phyloP scores from a whole-genome alignment of 2,888 invertebrate genomes.

The Drosophila bunnanda region DNA sequence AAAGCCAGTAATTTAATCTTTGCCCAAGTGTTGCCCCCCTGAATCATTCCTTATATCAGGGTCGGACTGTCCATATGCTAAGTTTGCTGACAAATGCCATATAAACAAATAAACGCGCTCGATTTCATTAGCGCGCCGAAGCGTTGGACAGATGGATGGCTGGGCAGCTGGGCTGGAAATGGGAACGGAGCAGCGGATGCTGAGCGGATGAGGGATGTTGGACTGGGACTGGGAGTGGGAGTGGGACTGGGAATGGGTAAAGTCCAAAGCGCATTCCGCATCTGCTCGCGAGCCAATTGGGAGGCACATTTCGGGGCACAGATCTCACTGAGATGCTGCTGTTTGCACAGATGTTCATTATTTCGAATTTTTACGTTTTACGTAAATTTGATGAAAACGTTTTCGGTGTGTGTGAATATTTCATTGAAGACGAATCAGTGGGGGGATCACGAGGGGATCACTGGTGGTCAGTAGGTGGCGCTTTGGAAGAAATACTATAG shows the following conservation, averaged over 20 bases:
- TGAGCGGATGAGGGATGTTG: conserved; percentile 28
- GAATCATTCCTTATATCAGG: conserved; percentile 24
- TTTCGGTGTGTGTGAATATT: conserved; percentile 51
- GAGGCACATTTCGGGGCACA: conserved; percentile 51
- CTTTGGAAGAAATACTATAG: conserved; percentile 39
- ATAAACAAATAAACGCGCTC: conserved; percentile 75
- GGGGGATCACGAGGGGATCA: conserved; percentile 18
- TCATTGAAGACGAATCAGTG: conserved; percentile 65
- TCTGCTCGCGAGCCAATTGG: conserved; percentile 54
- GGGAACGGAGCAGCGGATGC: conserved; percentile 58
- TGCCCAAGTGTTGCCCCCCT: not conserved
- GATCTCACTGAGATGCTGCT: conserved; percentile 34
- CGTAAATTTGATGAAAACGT: conserved; percentile 74
- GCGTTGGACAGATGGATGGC: conserved; percentile 20
- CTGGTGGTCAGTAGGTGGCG: conserved; percentile 67
- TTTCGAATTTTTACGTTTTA: conserved; percentile 60
- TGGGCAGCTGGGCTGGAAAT: conserved; percentile 62
- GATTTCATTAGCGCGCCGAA: conserved; percentile 75
- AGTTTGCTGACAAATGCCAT: conserved; percentile 65
- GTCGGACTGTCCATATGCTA: conserved; percentile 34
- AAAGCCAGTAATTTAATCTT: conserved; percentile 9
- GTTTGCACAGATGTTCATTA: conserved; percentile 82
- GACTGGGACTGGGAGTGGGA: too few species aligned
- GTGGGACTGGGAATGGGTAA: conserved; percentile 30
- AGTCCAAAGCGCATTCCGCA: conserved; percentile 61